Conservation (phyloP, 2,888 invertebrate genomes). For the Chrysotoxum bicinctum region DNA sequence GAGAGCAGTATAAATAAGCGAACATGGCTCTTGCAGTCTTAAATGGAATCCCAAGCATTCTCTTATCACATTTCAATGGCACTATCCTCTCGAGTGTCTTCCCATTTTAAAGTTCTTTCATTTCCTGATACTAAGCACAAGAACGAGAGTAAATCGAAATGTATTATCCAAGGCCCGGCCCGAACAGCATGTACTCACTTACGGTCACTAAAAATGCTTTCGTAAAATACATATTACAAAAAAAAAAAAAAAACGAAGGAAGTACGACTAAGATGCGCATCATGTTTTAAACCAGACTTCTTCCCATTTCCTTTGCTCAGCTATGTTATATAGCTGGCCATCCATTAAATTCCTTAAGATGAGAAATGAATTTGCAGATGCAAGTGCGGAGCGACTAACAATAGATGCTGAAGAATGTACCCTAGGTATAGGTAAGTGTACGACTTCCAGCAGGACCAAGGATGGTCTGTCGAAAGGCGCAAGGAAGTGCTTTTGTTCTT, state of each 20-base stretch:
- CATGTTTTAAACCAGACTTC: constrained; percentile 50
- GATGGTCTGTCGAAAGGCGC: neutral
- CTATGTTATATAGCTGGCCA: constrained; percentile 34
- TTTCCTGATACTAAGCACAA: constrained; percentile 50
- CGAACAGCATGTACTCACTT: constrained; percentile 25
- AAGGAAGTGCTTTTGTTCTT: constrained; percentile 51
- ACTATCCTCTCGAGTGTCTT: constrained; percentile 41
- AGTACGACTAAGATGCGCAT: constrained; percentile 29
- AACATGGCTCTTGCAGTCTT: constrained; percentile 25
- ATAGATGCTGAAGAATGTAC: constrained; percentile 22
- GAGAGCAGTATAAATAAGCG: constrained; percentile 61
- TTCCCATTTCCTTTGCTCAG: constrained; percentile 20
- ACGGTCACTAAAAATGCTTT: constrained; percentile 22
- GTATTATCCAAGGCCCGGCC: neutral
- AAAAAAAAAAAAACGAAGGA: constrained; percentile 3
- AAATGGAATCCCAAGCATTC: constrained; percentile 59
- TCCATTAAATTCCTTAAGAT: constrained; percentile 65
- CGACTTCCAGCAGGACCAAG: neutral
- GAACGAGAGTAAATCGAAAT: constrained; percentile 44
- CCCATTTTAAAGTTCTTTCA: constrained; percentile 61
- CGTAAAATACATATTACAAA: neutral
- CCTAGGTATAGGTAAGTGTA: neutral
- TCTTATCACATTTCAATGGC: constrained; percentile 56
- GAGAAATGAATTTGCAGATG: constrained; percentile 60
- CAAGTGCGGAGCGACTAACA: constrained; percentile 34